Evolutionary conservation across 2,797 vertebrate genomes (phyloP), one percentile per base, ranked within the genome.

Genomic region (Morus bassanus): DNA sequence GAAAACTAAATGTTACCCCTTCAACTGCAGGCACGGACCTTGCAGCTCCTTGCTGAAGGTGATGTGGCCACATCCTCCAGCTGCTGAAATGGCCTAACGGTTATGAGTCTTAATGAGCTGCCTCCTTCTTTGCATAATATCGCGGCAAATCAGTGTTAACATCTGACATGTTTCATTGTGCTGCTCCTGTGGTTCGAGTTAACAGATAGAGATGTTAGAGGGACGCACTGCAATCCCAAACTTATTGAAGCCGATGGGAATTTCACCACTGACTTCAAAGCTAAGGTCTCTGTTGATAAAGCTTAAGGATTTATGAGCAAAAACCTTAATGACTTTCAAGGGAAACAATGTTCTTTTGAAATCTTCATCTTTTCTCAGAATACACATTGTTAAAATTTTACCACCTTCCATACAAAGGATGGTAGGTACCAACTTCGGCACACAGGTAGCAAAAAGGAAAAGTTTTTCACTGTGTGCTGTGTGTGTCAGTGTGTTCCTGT

Each of bases 371-470:
- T 88, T 43, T 33, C 72, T 85, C 24, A 15, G 53, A 50, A 43
- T 8, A 60, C 10, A 21, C 9, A 2, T 31, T 45, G 46, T 18
- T 67, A 75, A 81, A 82, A 91, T 85, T 92, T 94, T 17, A 75
- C 6, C 54, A 13, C 54, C 31, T 64, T 78, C 63, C 60, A 19
- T 53, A 60, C 35, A 64, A 85, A 86, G 64, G 37, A 46, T 13
- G 63, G 77, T 51, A 79, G 31, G 84, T 54, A 61, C 56, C 79
- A 81, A 84, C 76, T 95, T 64, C 93, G 78, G 72, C 35, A 70
- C 73, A 35, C 0, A 17, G 84, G 91, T 61, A 89, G 83, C 81
- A 84, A 82, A 90, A 94, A 72, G 70, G 43, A 59, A 94, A 98
- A 98, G 94, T 91, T 91, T 82, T 77, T 30, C 22, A 37, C 57